A percentile compares a stretch with the other conserved stretches of the same genome.
phyloP scores from a whole-genome alignment of 2,113 vertebrate species.

The Prietella phreatophila region DNA sequence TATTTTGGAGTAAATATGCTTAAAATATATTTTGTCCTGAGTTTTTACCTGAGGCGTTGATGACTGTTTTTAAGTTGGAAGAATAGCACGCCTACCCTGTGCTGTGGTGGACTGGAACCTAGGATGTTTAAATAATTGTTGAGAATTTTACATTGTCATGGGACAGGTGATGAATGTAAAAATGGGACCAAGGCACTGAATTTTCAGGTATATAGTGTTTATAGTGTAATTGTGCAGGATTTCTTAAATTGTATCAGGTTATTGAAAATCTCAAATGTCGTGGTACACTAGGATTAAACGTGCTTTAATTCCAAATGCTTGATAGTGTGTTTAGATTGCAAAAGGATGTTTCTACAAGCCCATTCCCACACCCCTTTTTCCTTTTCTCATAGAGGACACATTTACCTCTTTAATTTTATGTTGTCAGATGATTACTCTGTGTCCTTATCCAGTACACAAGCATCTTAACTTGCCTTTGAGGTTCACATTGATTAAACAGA shows the following conservation, averaged over 20 bases:
- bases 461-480: not conserved
- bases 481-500: not conserved
- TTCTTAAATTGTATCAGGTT: not conserved
- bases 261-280: constrained; percentile 5
- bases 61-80: constrained; percentile 1
- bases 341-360: not conserved
- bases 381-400: constrained; percentile 23
- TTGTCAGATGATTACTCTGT: constrained; percentile 4
- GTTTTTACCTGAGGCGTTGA: not conserved
- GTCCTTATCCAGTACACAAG: not conserved
- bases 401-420: constrained; percentile 56
- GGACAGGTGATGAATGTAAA: constrained; percentile 57
- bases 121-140: constrained; percentile 45
- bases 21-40: constrained; percentile 5
- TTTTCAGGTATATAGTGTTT: constrained; percentile 28
- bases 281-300: constrained; percentile 32
- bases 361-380: not conserved
- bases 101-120: constrained; percentile 43
- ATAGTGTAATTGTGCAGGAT: constrained; percentile 20
- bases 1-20: not conserved
- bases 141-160: constrained; percentile 58
- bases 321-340: not conserved
- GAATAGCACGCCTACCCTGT: constrained; percentile 10
- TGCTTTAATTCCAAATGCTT: constrained; percentile 11
- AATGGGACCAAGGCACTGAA: constrained; percentile 47